phyloP scores from a whole-genome alignment of 1,140 invertebrate species.

The Cecropterus lyciades region DNA sequence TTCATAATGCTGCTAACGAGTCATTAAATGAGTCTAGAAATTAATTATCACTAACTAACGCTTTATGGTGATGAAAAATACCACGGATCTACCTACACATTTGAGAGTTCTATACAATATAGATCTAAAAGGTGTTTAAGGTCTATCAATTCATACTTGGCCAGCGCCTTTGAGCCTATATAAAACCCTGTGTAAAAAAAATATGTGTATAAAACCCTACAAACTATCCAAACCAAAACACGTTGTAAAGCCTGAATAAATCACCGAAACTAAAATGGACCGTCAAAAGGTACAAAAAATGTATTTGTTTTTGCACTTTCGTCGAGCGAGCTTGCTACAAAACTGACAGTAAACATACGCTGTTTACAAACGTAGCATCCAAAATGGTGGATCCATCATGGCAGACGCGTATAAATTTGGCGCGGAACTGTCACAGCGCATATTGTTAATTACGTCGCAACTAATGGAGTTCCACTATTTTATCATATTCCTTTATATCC shows the following conservation, averaged over 20 bases:
- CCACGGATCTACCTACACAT: no score
- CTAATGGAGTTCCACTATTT: slow-evolving; percentile 33
- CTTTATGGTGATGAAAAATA: no score
- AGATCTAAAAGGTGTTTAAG: no score
- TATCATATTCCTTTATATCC: slow-evolving; percentile 16
- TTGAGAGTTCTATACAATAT: no score
- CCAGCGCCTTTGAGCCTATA: no score
- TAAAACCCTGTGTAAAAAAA: no score
- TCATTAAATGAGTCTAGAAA: no score
- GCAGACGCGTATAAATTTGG: slow-evolving; percentile 50
- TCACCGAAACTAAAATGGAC: slow-evolving; percentile 3
- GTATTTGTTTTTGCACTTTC: slow-evolving; percentile 23
- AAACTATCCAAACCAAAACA: no score
- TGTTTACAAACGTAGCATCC: slow-evolving; percentile 52
- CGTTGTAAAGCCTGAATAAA: slow-evolving; percentile 6
- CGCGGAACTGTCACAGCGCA: slow-evolving; percentile 45
- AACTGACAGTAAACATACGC: slow-evolving; percentile 46
- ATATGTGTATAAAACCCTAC: no score
- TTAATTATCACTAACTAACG: no score
- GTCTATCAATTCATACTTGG: no score
- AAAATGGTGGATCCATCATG: slow-evolving; percentile 55
- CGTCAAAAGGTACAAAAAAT: slow-evolving; percentile 18
- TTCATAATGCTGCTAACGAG: no score
- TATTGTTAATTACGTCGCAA: slow-evolving; percentile 40
- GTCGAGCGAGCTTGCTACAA: slow-evolving; percentile 42